Percentiles rank a stretch among this genome's conserved stretches.
phyloP scores from a whole-genome alignment of 2,888 invertebrate genomes.

The Caenorhabditis auriculariae region DNA sequence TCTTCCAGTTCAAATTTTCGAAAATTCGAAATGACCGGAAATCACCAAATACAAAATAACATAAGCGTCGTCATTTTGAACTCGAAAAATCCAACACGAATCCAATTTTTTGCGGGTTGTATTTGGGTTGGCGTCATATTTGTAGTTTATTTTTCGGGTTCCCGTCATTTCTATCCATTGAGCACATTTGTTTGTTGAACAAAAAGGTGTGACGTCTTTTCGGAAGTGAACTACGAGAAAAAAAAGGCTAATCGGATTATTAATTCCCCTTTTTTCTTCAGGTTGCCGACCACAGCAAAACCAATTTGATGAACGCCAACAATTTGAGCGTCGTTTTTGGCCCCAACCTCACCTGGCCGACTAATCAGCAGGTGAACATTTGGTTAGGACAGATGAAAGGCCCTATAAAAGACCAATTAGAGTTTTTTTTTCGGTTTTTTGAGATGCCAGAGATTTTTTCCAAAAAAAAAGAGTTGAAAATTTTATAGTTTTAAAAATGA shows the following conservation, averaged over 20 bases:
- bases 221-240: neutral
- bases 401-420: neutral
- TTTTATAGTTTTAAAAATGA: neutral
- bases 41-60: too few relatives aligned
- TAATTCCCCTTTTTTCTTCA: constrained; percentile 20
- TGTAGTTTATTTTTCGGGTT: too few relatives aligned
- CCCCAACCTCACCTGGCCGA: constrained; percentile 85
- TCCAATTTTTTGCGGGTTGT: too few relatives aligned
- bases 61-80: too few relatives aligned
- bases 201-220: neutral
- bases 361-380: constrained; percentile 52
- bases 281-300: constrained; percentile 72
- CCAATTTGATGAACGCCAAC: constrained; percentile 85
- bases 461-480: neutral
- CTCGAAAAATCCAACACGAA: too few relatives aligned
- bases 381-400: neutral
- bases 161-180: too few relatives aligned
- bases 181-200: neutral
- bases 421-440: neutral
- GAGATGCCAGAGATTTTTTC: neutral
- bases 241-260: neutral
- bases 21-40: too few relatives aligned
- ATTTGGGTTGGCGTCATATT: too few relatives aligned
- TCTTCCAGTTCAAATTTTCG: too few relatives aligned
- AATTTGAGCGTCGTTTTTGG: constrained; percentile 92